Evolutionary conservation across 2,797 vertebrate species (phyloP).

Genomic region (Enteromius mattozi): DNA sequence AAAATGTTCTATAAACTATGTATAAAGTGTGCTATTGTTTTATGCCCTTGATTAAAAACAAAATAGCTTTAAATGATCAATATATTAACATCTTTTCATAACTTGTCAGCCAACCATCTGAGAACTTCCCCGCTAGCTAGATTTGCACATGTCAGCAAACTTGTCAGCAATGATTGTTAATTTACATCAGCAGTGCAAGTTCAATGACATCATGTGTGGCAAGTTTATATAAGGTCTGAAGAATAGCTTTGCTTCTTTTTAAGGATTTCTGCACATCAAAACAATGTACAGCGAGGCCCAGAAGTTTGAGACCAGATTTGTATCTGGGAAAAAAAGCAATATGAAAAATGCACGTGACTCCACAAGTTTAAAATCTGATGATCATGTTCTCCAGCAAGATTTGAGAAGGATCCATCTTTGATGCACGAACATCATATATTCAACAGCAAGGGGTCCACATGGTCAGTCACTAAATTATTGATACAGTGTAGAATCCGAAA

Average conservation of each 20-base stretch:
- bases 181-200: neutral
- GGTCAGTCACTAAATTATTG: neutral
- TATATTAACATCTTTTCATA: neutral
- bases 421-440: neutral
- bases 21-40: neutral
- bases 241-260: neutral
- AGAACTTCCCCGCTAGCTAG: neutral
- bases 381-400: neutral
- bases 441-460: neutral
- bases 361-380: neutral
- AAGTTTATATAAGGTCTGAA: neutral
- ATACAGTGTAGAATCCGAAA: neutral
- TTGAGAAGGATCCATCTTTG: neutral
- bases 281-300: neutral
- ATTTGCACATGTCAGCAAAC: neutral
- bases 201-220: neutral
- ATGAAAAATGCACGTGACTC: neutral
- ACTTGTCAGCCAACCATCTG: neutral
- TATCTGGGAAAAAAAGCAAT: neutral
- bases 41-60: neutral
- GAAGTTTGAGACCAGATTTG: neutral
- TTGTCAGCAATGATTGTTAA: too few relatives aligned
- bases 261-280: neutral
- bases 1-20: neutral
- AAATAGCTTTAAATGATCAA: neutral